Evolutionary conservation across 2,113 vertebrate genomes (phyloP).

Genomic region (Eurystomus gularis): DNA sequence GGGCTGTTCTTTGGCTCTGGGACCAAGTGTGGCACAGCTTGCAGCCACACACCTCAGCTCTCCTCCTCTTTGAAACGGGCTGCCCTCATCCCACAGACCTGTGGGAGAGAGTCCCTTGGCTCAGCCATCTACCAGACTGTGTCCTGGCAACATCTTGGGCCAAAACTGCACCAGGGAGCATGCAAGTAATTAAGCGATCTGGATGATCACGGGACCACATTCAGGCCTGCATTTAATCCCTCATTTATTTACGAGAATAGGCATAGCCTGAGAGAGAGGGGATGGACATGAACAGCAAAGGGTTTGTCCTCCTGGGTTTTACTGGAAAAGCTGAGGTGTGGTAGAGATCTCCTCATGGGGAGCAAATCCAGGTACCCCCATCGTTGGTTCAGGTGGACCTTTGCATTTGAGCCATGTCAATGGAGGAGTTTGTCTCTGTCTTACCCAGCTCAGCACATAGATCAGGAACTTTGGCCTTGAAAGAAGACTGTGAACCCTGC

Average conservation of each 20-base stretch:
- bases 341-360: not conserved
- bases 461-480: not conserved
- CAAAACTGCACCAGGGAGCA: not conserved
- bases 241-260: not conserved
- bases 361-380: not conserved
- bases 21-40: not conserved
- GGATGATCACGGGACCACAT: not conserved
- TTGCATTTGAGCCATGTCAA: rapidly evolving
- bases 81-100: not conserved
- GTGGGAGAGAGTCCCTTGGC: slow-evolving; percentile 20
- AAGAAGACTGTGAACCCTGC: not conserved
- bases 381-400: not conserved
- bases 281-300: not conserved
- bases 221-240: not conserved
- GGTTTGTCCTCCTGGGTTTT: not conserved
- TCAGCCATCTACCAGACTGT: not conserved
- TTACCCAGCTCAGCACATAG: not conserved
- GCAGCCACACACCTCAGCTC: not conserved
- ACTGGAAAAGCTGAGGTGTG: not conserved
- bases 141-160: not conserved
- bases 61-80: not conserved
- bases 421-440: not conserved
- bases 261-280: not conserved
- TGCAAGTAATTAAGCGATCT: not conserved
- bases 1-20: slow-evolving; percentile 7